Base-by-base conservation (phyloP, 2,797 vertebrate genomes). In the Jordanella pulchra region DNA sequence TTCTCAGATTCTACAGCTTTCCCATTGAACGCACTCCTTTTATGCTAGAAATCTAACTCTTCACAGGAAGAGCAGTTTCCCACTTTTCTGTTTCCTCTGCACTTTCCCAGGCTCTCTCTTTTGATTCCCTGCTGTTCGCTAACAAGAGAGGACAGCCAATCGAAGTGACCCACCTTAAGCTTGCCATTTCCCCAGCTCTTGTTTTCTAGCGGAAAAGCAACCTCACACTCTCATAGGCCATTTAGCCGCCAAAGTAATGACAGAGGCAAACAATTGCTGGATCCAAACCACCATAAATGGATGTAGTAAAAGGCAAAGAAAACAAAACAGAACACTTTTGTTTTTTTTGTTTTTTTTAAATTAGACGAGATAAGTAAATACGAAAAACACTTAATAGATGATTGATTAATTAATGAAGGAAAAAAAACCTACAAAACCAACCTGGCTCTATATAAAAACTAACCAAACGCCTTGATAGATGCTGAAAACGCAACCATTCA, bases 141-240 rank as follows among this genome's bases (percentile, higher is more conserved):
- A 93, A 93, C 86, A 76, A 91, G 86, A 89, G 71, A 78, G 75
- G 89, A 91, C 89, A 91, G 92, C 82, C 90, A 91, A 91, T 92
- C 83, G 80, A 89, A 91, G 84, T 71, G 83, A 78, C 84, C 86
- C 47, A 78, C 79, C 89, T 78, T 77, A 71, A 88, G 85, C 85
- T 69, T 14, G 56, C 72, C 48, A 67, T 65, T 85, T 63, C 75
- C 35, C 48, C 42, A 1, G 76, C 27, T 66, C 81, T 86, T 68
- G 84, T 84, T 84, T 85, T 82, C 76, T 81, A 63, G 85, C 86
- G 83, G 79, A 84, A 76, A 87, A 84, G 83, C 86, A 71, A 77
- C 65, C 44, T 23, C 79, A 67, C 81, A 53, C 78, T 65, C 84
- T 86, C 77, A 72, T 67, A 68, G 74, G 82, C 84, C 73, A 71